Conservation (phyloP, 53 echinoderm and acorn worm species). For the Hippasteria phrygiana region DNA sequence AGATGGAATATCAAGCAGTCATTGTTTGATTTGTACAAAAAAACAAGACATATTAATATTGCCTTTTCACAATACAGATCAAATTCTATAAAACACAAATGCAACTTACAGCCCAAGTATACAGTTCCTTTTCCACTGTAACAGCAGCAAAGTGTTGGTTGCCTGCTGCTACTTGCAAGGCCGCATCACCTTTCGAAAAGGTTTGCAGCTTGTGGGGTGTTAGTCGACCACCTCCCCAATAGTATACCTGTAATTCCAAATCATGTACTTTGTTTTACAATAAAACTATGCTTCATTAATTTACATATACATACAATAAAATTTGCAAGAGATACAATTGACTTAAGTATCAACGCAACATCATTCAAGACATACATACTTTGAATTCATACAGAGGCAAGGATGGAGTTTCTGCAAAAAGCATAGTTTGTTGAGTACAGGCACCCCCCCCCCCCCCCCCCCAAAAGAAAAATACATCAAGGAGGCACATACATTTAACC, state of each 20-base stretch:
- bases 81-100: neutral
- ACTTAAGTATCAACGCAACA: neutral
- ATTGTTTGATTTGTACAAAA: too few relatives aligned
- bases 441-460: too few relatives aligned
- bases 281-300: too few relatives aligned
- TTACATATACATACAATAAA: too few relatives aligned
- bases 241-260: constrained; percentile 82
- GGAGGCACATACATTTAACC: too few relatives aligned
- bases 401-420: too few relatives aligned
- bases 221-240: constrained; percentile 91
- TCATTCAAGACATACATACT: neutral
- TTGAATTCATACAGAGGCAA: neutral
- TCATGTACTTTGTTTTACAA: too few relatives aligned
- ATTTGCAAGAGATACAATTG: too few relatives aligned
- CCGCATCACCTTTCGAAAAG: constrained; percentile 86
- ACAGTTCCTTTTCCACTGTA: constrained; percentile 95
- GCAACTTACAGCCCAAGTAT: constrained; percentile 96
- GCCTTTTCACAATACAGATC: neutral
- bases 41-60: too few relatives aligned
- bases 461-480: too few relatives aligned
- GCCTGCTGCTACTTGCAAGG: constrained; percentile 90
- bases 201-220: constrained; percentile 86
- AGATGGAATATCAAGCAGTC: too few relatives aligned
- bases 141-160: constrained; percentile 94
- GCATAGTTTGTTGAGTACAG: too few relatives aligned